Evolutionary conservation across 2,113 vertebrate genomes (phyloP).

Genomic region (Apteryx owenii): DNA sequence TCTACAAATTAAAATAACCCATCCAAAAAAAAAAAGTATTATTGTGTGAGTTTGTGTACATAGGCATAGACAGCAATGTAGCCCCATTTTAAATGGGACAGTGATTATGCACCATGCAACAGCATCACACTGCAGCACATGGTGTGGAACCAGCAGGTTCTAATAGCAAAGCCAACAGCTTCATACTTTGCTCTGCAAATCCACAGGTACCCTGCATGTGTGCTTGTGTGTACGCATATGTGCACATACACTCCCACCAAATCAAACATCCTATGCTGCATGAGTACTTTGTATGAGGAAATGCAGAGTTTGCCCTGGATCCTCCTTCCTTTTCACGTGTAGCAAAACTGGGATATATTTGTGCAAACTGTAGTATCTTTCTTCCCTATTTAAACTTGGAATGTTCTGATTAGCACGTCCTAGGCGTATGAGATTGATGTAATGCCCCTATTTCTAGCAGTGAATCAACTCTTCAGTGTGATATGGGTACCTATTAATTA

Average conservation of each 20-base stretch:
- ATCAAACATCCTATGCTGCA: background rate
- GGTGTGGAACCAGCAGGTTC: background rate
- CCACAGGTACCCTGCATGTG: background rate
- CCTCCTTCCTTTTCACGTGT: background rate
- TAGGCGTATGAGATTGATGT: background rate
- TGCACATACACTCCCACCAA: background rate
- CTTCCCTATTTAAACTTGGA: background rate
- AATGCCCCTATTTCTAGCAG: background rate
- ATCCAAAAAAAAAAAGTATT: background rate
- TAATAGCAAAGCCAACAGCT: background rate
- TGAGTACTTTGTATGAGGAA: background rate
- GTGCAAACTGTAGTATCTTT: background rate
- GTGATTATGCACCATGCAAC: background rate
- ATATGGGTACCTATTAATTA: constrained; percentile 42
- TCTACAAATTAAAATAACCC: background rate
- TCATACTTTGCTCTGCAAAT: background rate
- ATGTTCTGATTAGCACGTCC: constrained; percentile 4
- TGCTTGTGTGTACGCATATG: background rate
- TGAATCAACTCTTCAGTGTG: constrained; percentile 21
- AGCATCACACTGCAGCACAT: background rate
- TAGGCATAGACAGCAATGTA: background rate
- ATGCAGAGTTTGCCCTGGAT: background rate
- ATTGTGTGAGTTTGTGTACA: background rate
- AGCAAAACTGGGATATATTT: background rate
- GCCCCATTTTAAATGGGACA: background rate